Base-by-base conservation (phyloP, 2,888 invertebrate species). In the Thereva nobilitata region DNA sequence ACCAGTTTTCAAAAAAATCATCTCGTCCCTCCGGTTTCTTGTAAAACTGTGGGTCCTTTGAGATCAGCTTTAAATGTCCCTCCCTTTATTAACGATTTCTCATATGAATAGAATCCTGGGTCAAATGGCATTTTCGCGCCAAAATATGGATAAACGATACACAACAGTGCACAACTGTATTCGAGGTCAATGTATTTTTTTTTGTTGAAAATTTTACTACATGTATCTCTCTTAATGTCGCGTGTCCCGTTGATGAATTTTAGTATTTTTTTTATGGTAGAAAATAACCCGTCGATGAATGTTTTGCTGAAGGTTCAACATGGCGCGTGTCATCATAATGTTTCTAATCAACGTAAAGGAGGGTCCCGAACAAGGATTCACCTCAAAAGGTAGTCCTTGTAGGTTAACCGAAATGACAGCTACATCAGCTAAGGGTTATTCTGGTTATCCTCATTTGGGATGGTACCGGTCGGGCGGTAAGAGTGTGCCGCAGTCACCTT, bases 371-470 rank as follows among this genome's bases (percentile, higher is more conserved):
- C 35, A n/a, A 10, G 41, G 41, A 63, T 63, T 63, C 42, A 63
- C 59, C 59, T 59, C 8, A 37, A 40, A 49, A 47, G 45, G 54
- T 61, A 63, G 54, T 63, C 55, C 47, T 47, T 35, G 54, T 38
- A 59, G 41, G 40, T 66, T 45, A 44, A 42, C 42, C 44, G n/a
- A 40, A 61, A 23, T 56, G 56, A 56, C 44, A 56, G 34, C 44
- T 34, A 44, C 38, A 35, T 56, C 34, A 66, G 56, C 54, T 67
- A 67, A 67, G 64, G 67, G 67, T 67, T 67, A 64, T 63, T 49
- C 50, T 41, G 67, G 67, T 67, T 67, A 64, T 63, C 55, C 50
- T 41, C 37, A 50, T 63, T 63, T 55, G 67, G 67, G 67, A 67
- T 56, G 61, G 50, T 49, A 38, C 37, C 59, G 23, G 23, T 59